These are phyloP conservation scores for Metacarcinus magister DNA, from an alignment of 2,888 invertebrate species.

Conservation along the genomic window DNA sequence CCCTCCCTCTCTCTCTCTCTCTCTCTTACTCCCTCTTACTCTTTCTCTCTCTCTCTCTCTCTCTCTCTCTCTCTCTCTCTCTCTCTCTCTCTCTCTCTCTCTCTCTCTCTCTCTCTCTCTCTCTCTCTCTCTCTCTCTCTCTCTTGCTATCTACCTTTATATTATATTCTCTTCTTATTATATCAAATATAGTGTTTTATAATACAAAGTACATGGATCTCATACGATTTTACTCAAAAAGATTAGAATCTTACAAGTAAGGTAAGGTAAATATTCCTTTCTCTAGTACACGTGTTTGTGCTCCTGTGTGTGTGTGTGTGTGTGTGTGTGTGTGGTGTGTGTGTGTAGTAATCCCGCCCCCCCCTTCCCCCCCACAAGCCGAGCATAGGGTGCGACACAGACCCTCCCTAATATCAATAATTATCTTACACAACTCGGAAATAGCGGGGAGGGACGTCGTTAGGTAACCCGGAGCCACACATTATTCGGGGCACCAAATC, in stretches of 20 bases:
- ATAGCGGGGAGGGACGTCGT: neutral
- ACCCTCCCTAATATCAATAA: neutral
- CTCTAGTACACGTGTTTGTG: no score
- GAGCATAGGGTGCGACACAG: neutral
- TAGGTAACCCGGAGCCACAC: neutral
- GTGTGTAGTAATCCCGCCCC: no score
- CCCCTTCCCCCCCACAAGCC: no score
- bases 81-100: neutral
- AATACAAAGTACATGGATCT: no score
- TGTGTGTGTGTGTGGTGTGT: no score
- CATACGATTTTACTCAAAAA: no score
- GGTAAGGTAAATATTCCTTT: no score
- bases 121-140: no score
- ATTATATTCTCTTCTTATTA: neutral
- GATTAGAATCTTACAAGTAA: no score
- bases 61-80: neutral
- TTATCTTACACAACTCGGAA: slow-evolving; percentile 26
- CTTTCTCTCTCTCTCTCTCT: slow-evolving; percentile 40
- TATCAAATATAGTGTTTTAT: no score
- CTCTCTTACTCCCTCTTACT: neutral
- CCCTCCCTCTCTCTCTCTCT: neutral
- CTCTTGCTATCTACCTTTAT: no score
- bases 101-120: neutral
- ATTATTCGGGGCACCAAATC: neutral
- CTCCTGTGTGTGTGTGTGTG: no score